Evolutionary conservation across 2,888 invertebrate genomes (phyloP).

Genomic region (Pilophorus perplexus): DNA sequence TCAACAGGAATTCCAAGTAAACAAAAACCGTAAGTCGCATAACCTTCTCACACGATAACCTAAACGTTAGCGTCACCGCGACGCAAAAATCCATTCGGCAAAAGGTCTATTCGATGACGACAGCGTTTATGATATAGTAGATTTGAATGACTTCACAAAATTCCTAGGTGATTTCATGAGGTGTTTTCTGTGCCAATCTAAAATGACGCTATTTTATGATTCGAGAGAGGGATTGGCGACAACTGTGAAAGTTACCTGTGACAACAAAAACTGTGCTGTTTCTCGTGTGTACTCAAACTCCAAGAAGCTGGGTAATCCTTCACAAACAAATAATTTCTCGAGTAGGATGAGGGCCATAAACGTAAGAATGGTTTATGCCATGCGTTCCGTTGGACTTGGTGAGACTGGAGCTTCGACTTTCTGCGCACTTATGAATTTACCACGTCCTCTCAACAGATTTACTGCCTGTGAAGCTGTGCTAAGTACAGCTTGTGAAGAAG

Average conservation of each 20-base stretch:
- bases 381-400: slow-evolving; percentile 27
- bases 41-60: too few relatives aligned
- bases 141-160: not conserved
- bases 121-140: not conserved
- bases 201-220: not conserved
- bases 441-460: slow-evolving; percentile 24
- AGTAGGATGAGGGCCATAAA: slow-evolving; percentile 5
- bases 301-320: too few relatives aligned
- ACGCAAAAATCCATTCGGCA: too few relatives aligned
- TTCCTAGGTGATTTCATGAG: not conserved
- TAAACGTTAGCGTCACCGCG: too few relatives aligned
- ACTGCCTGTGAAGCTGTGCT: slow-evolving; percentile 3
- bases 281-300: not conserved
- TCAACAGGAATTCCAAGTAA: too few relatives aligned
- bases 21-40: too few relatives aligned
- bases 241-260: too few relatives aligned
- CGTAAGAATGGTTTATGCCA: slow-evolving; percentile 29
- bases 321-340: not conserved
- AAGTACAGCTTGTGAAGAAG: too few relatives aligned
- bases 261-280: not conserved
- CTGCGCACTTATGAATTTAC: slow-evolving; percentile 34
- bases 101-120: not conserved
- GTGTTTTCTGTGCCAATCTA: not conserved
- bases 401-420: slow-evolving; percentile 12
- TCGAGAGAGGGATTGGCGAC: slow-evolving; percentile 15